Evolutionary conservation across 1,140 invertebrate species (phyloP), one percentile per base, ranked within the genome.

Genomic region (Ganaspis sp.): DNA sequence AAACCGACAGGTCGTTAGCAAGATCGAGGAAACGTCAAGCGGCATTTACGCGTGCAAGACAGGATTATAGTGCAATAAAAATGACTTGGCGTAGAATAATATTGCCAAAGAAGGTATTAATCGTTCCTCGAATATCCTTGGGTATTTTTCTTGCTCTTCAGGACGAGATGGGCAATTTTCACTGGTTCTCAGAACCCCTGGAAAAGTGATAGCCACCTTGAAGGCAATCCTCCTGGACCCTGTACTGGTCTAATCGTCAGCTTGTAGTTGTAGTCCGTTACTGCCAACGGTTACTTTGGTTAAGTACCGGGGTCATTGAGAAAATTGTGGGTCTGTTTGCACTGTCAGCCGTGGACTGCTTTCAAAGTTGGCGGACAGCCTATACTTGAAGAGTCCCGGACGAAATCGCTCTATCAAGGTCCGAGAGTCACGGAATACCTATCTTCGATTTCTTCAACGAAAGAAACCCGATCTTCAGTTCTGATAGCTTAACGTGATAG

Each of bases 271-370:
- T 64, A 29, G 58, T 64, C 58, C 58, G 69, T 76, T 85, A 86
- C 83, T 78, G 83, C 84, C 85, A 76, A 87, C 84, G 86, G 86
- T 88, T 89, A 87, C 86, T 80, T 81, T 79, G 82, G 71, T 87
- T 87, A 87, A 88, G 87, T 82, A 87, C 87, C 77, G 80, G 88
- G 87, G 84, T 89, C 89, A 90, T 90, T 89, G 87, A 89, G 89
- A 90, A 89, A 89, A 90, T 90, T 90, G 89, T 84, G 84, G 88
- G 89, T 86, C 86, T 90, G 87, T 89, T 89, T 89, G 87, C 82
- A 88, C 88, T 90, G 89, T 89, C 88, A 90, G 89, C 83, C 83
- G 81, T 83, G 83, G 84, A 89, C 85, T 89, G 87, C 83, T 90
- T 90, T 89, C 85, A 88, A 76, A 26, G 74, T 78, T 81, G 79